phyloP scores from a whole-genome alignment of 2,113 vertebrate genomes.

The Gulo gulo region DNA sequence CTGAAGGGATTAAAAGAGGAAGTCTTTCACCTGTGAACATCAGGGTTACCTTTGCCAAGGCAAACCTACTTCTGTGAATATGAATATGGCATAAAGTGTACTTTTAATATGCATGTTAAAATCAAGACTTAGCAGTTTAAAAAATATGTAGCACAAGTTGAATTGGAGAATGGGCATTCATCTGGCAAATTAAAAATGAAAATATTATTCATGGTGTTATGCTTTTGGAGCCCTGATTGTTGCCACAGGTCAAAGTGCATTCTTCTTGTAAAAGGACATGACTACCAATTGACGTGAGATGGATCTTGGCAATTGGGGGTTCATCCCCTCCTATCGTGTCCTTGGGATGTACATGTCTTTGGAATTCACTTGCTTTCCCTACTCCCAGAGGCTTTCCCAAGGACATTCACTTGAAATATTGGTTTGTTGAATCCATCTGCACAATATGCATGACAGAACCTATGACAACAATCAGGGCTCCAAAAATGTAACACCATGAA shows the following conservation, averaged over 20 bases:
- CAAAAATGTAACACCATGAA: not conserved
- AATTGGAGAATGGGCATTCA: not conserved
- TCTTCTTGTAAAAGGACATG: not conserved
- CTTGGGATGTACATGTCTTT: not conserved
- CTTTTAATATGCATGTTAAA: not conserved
- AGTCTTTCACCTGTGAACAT: not conserved
- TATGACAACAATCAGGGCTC: not conserved
- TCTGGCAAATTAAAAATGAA: conserved; percentile 25
- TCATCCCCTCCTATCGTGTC: not conserved
- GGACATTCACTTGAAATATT: not conserved
- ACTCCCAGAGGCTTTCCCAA: not conserved
- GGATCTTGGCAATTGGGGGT: not conserved
- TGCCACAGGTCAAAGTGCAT: not conserved
- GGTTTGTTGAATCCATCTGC: not conserved
- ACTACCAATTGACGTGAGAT: not conserved
- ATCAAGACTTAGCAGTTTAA: not conserved
- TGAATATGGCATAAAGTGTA: not conserved
- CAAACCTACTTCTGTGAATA: not conserved
- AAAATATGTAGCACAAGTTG: not conserved
- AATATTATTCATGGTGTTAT: not conserved
- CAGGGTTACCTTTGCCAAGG: not conserved
- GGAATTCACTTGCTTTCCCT: not conserved
- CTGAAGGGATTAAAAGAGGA: not conserved
- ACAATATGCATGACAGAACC: not conserved
- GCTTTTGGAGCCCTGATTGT: not conserved